Base-by-base conservation (phyloP, 2,113 vertebrate species). In the Aptenodytes forsteri region DNA sequence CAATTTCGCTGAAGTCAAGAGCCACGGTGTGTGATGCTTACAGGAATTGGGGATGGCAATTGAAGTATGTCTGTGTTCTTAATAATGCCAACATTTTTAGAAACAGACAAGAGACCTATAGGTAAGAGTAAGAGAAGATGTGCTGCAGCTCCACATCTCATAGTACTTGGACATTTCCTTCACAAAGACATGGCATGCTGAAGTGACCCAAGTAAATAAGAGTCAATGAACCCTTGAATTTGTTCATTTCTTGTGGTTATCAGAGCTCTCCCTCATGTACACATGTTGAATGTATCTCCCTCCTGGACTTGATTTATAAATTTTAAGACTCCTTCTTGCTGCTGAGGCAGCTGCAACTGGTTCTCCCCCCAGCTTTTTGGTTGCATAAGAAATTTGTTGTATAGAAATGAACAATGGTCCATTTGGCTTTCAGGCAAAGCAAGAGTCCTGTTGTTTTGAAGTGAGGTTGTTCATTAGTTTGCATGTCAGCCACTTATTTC, bases 401-500 rank as follows among this genome's bases (percentile, higher is more conserved):
- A 62, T 15, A 23, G 19, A 58, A 86, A 77, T 49, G 15, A 72
- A 13, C 20, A 52, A 27, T 19, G 4, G 13, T 81, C 29, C 13
- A 38, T 36, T 36, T 65, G 21, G 7, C 69, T 93, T 81, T 76
- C 59, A 94, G 87, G 40, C 23, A 78, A 93, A 95, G 34, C 23
- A 78, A 92, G n/a, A 5, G 12, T 46, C 17, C 20, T 89, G 20
- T 27, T 82, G 9, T 21, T 89, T 52, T 67, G n/a, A 69, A 85
- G 44, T 22, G 14, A 83, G 46, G 44, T 29, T 79, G 7, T 70
- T 87, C 29, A 84, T 88, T 92, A 58, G 32, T 69, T 96, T 84
- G 50, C 22, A 89, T 52, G 32, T 84, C 84, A 96, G 89, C 30
- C 92, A 77, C 21, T 81, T 87, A 91, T 80, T 96, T 88, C 13